Conservation (phyloP, 1,140 invertebrate species). For the Pachypsylla venusta region DNA sequence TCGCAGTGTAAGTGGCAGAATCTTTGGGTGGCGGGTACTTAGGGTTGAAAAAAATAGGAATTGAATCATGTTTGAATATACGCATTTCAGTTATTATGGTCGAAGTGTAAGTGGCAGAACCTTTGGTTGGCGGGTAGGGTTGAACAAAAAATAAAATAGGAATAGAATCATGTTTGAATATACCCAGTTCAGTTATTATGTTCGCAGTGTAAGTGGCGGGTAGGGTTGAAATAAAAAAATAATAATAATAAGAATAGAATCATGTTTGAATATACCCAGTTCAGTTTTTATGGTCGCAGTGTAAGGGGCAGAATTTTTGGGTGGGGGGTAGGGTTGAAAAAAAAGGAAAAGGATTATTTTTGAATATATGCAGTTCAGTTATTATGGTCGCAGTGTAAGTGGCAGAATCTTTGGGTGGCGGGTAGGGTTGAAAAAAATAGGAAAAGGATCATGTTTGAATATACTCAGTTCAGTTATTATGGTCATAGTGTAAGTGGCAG, state of each 20-base stretch:
- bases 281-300: conserved; percentile 54
- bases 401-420: no score
- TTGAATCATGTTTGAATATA: conserved; percentile 75
- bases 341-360: conserved; percentile 68
- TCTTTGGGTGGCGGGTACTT: no score
- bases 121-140: no score
- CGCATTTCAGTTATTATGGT: conserved; percentile 73
- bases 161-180: no score
- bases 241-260: conserved; percentile 30
- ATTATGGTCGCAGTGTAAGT: conserved; percentile 64
- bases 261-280: conserved; percentile 38
- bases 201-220: conserved; percentile 31
- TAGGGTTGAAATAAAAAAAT: conserved; percentile 28
- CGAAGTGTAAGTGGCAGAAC: conserved; percentile 58
- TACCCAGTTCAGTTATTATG: no score
- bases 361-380: conserved; percentile 82
- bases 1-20: conserved; percentile 45
- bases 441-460: conserved; percentile 71
- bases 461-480: conserved; percentile 76
- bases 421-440: conserved; percentile 66
- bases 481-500: conserved; percentile 58
- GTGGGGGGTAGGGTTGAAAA: conserved; percentile 64
- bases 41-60: conserved; percentile 59
- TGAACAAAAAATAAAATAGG: no score
- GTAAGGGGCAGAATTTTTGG: conserved; percentile 47